Base-by-base conservation (phyloP, 2,888 invertebrate genomes). In the Vannuccia rotundouncinata region DNA sequence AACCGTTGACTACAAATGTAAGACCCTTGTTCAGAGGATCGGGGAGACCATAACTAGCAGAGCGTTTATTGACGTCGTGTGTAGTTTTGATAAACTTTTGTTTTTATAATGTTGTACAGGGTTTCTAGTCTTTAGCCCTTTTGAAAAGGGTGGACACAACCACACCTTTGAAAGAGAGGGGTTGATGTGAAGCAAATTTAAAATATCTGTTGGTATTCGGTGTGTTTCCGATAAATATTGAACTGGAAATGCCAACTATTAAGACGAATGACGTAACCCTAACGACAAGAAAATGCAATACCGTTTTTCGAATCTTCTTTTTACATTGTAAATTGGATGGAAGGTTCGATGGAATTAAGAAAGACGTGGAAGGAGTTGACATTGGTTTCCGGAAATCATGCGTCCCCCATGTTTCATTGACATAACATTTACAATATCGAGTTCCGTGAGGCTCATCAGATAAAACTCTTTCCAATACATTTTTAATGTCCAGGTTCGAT, bases 121-220 rank as follows among this genome's bases (percentile, higher is more conserved):
- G 5, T 17, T 45, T 45, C 45, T 17, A 5, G 17, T 22, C 66
- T 66, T 66, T 27, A 66, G 22, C 25, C 25, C 66, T 17, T 22
- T 66, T 66, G 66, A 66, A 66, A 66, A 66, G 66, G 66, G 66
- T 66, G 66, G 66, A 66, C 66, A 66, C 66, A 5, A 66, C 66
- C 66, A 27, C 17, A 17, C 66, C 22, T 27, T 66, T 66, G 66
- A 22, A 22, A 66, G 66, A 66, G 25, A 66, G 66, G 66, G 66
- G 66, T 17, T 66, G 66, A 66, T 22, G 66, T 17, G 66, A 66
- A 66, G 66, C 10, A 66, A 66, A 66, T 17, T 66, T 27, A 17
- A 66, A 66, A 66, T 66, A 66, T 27, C 25, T 66, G 22, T 66
- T 22, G 25, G 66, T 66, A 27, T 66, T n/a, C n/a, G 10, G 66